Base-by-base conservation (phyloP, 2,888 invertebrate species). In the Pachydiplax longipennis region DNA sequence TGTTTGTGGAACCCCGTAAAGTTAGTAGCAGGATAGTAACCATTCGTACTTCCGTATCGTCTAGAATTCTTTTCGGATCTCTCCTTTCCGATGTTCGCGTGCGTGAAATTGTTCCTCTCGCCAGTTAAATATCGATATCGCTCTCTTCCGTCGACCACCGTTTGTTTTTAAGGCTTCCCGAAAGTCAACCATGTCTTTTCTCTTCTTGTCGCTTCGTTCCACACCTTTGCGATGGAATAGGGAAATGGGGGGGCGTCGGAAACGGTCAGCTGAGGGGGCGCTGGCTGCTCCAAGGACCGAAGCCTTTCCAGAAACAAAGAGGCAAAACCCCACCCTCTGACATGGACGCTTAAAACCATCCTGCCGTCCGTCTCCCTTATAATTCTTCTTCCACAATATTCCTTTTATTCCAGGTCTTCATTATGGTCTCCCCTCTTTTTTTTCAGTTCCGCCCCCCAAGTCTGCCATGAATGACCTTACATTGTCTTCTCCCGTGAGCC, bases 401-500 rank as follows among this genome's bases (percentile, higher is more conserved):
- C 83, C 83, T 37, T 83, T 53, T 58, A 48, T 61, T 58, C 87
- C 35, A 31, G 31, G 22, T 35, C 61, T 58, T 87, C 83, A 18
- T 58, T 58, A 25, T 25, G 31, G 12, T 15, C 87, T 53, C 87
- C 12, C 15, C 53, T 31, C 61, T 37, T 35, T 31, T 35, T 58
- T n/a, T 61, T 31, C 83, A 53, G 31, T 15, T 58, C 35, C 87
- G 58, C 37, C 58, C 87, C 58, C 53, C 53, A 83, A 25, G 83
- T 83, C 53, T 22, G 83, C 53, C 31, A 48, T 61, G 87, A 87
- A 87, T 87, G 87, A 87, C 87, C 87, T 87, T 61, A 87, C 58
- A 87, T 87, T 87, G 87, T 87, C 87, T 35, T 22, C 13, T 61
- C 13, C 35, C 53, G 15, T 58, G 15, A 48, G 83, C 87, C 58